Evolutionary conservation across 35 echinoderm and acorn worm species (phyloP).

Genomic region (Chiridota heheva): DNA sequence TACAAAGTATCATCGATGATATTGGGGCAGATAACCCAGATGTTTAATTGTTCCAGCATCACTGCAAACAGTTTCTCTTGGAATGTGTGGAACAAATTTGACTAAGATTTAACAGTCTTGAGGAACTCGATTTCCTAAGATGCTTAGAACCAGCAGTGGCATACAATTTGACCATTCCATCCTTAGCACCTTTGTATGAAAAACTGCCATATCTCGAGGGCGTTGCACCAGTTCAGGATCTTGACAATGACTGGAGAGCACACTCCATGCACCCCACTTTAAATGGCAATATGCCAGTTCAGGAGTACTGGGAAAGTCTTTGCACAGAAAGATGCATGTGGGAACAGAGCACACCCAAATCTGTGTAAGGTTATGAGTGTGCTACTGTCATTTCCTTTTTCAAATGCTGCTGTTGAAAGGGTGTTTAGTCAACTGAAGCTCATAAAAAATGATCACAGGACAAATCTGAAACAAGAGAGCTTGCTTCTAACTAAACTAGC

Average conservation of each 20-base stretch:
- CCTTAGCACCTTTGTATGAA: not conserved
- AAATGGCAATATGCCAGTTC: not conserved
- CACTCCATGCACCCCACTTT: not conserved
- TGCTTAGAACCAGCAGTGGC: too few relatives aligned
- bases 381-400: conserved; percentile 18
- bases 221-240: not conserved
- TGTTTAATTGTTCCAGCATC: too few relatives aligned
- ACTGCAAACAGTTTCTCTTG: too few relatives aligned
- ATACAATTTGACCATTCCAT: conserved; percentile 1
- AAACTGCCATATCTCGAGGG: not conserved
- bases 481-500: too few relatives aligned
- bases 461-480: conserved; percentile 26
- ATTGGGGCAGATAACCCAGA: too few relatives aligned
- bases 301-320: conserved; percentile 21
- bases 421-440: conserved; percentile 34
- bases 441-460: conserved; percentile 40
- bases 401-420: conserved; percentile 23
- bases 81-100: too few relatives aligned
- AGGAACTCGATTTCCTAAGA: too few relatives aligned
- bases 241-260: too few relatives aligned
- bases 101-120: not conserved
- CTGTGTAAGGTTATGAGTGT: conserved; percentile 13
- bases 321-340: not conserved
- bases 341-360: not conserved
- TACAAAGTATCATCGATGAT: too few relatives aligned